Evolutionary conservation across 2,113 vertebrate species (phyloP), one percentile per base, ranked within the genome.

Genomic region (Xiphorhynchus elegans): DNA sequence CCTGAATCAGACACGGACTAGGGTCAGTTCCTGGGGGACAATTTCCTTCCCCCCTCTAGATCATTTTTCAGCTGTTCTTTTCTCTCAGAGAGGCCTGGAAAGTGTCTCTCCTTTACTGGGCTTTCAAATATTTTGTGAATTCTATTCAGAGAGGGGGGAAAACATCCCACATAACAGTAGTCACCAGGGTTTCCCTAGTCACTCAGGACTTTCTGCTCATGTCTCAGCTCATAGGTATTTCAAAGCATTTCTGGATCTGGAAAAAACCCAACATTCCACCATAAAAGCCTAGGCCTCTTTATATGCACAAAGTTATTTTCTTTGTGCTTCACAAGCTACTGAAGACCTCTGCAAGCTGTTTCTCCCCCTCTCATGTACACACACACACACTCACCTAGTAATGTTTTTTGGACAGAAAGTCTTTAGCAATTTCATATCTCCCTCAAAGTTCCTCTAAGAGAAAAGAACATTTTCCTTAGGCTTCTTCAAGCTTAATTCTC

Each of bases 51-150:
- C 47, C 28, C 92, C 85, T 95, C 84, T 55, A 93, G 72, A 88
- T 91, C 6, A 73, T 84, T 94, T 84, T 94, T 95, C 77, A 89
- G 59, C 37, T 85, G 59, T 86, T 94, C 83, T 84, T 95, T 95
- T 88, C 79, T 80, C 40, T 76, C 58, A 37, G 17, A 89, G 60
- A 95, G 76, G 84, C 88, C 89, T 96, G 96, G 68, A 90, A 96
- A 93, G 50, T 29, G 29, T 93, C 37, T 94, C 82, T 77, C 26
- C 53, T 96, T 96, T 95, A 94, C 8, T 72, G 60, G 73, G 63
- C 73, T 92, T 93, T 91, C 91, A 94, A 95, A 84, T 86, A 90
- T 64, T 94, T 84, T 67, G 49, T 84, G 62, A 94, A 84, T 93
- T 92, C 90, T 89, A 17, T 52, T 89, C 39, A 82, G 66, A 84